Evolutionary conservation across 2,888 invertebrate genomes (phyloP).

Genomic region (Unio delphinus): DNA sequence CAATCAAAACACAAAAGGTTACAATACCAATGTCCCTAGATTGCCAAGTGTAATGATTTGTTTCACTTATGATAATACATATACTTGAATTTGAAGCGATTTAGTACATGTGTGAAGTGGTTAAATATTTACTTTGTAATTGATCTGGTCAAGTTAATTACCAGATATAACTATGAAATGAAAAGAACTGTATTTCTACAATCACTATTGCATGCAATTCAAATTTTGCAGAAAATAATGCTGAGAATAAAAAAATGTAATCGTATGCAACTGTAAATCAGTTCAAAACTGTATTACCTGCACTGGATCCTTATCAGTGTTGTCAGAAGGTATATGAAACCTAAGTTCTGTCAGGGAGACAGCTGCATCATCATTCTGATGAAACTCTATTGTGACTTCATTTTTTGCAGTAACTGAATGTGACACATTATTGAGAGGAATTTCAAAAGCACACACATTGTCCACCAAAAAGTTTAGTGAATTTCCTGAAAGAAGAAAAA

Average conservation of each 20-base stretch:
- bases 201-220: too few species aligned
- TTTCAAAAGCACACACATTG: constrained; percentile 87
- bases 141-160: too few species aligned
- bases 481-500: constrained; percentile 55
- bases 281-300: constrained; percentile 70
- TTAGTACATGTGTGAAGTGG: too few species aligned
- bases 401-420: constrained; percentile 97
- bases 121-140: too few species aligned
- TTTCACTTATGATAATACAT: too few species aligned
- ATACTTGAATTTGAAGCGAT: too few species aligned
- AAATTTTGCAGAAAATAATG: too few species aligned
- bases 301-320: constrained; percentile 87
- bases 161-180: too few species aligned
- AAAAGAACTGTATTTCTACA: too few species aligned
- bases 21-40: too few species aligned
- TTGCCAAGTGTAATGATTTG: too few species aligned
- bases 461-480: constrained; percentile 68
- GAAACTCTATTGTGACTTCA: constrained; percentile 98
- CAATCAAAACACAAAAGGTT: too few species aligned
- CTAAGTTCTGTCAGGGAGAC: constrained; percentile 97
- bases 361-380: constrained; percentile 98
- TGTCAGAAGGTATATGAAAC: constrained; percentile 92
- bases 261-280: neutral
- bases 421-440: constrained; percentile 95
- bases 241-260: neutral